phyloP scores from a whole-genome alignment of 35 echinoderm and acorn worm species.

The Apostichopus japonicus region DNA sequence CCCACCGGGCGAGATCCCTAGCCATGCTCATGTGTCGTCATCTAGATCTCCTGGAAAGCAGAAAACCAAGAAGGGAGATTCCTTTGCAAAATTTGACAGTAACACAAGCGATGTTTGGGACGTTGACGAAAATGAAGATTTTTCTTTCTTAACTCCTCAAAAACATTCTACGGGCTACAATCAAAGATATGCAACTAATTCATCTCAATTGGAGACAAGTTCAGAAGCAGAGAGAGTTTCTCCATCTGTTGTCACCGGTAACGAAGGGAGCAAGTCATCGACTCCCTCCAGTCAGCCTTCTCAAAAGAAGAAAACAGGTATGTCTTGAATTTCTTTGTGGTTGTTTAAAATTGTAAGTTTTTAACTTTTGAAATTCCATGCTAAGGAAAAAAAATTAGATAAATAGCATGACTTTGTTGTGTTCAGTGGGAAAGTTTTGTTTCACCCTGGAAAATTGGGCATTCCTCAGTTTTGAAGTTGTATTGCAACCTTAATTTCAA shows the following conservation, averaged over 20 bases:
- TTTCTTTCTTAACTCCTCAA: constrained; percentile 38
- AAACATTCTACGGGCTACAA: not conserved
- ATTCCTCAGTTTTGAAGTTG: too few relatives aligned
- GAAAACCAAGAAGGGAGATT: constrained; percentile 71
- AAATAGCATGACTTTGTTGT: too few relatives aligned
- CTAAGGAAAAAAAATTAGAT: too few relatives aligned
- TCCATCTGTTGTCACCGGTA: not conserved
- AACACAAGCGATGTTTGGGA: constrained; percentile 90
- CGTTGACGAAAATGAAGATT: constrained; percentile 76
- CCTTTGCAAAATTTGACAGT: constrained; percentile 88
- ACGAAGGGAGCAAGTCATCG: not conserved
- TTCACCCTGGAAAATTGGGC: too few relatives aligned
- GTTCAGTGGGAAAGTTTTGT: too few relatives aligned
- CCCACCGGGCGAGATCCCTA: constrained; percentile 65
- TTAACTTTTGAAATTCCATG: too few relatives aligned
- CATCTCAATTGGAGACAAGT: not conserved
- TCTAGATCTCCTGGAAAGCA: constrained; percentile 60
- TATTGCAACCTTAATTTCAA: too few relatives aligned
- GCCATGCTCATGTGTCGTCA: constrained; percentile 49
- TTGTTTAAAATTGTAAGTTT: not conserved
- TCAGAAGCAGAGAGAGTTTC: constrained; percentile 3
- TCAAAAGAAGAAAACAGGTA: constrained; percentile 14
- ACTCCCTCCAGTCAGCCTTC: not conserved
- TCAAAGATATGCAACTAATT: constrained; percentile 1
- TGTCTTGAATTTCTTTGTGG: not conserved